Percentiles rank a stretch among this genome's conserved stretches.
Evolutionary conservation across 1,140 invertebrate species (phyloP).

Genomic region (Rhynchophorus ferrugineus): DNA sequence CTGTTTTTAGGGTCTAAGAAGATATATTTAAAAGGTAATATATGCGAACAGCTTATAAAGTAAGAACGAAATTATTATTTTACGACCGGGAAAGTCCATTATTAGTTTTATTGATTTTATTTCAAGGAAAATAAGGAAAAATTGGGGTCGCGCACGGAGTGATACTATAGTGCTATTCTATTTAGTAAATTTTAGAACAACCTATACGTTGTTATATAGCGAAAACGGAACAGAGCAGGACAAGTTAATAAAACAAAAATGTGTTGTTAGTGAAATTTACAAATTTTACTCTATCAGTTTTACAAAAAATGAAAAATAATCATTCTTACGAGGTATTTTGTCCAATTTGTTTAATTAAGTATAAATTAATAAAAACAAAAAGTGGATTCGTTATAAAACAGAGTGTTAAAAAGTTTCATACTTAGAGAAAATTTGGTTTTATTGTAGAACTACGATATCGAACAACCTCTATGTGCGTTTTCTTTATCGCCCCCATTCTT

Average conservation of each 20-base stretch:
- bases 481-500: slow-evolving; percentile 19
- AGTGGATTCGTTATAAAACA: too few relatives aligned
- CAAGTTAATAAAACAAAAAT: neutral
- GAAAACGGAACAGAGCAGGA: neutral
- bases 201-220: neutral
- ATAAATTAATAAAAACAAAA: neutral
- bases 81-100: neutral
- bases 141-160: slow-evolving; percentile 18
- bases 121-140: slow-evolving; percentile 15
- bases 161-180: slow-evolving; percentile 15
- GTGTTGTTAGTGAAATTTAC: neutral
- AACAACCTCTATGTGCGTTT: slow-evolving; percentile 20
- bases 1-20: too few relatives aligned
- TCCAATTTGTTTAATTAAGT: neutral
- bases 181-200: slow-evolving; percentile 4
- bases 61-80: too few relatives aligned
- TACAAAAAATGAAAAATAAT: neutral
- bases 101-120: slow-evolving; percentile 13
- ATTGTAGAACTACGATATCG: neutral
- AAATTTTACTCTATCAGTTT: too few relatives aligned
- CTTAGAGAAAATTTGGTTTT: neutral
- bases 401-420: too few relatives aligned
- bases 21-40: too few relatives aligned
- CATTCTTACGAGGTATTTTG: neutral
- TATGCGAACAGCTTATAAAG: too few relatives aligned